Evolutionary conservation across 2,888 invertebrate genomes (phyloP), one percentile per base, ranked within the genome.

Genomic region (Agelastica alni): DNA sequence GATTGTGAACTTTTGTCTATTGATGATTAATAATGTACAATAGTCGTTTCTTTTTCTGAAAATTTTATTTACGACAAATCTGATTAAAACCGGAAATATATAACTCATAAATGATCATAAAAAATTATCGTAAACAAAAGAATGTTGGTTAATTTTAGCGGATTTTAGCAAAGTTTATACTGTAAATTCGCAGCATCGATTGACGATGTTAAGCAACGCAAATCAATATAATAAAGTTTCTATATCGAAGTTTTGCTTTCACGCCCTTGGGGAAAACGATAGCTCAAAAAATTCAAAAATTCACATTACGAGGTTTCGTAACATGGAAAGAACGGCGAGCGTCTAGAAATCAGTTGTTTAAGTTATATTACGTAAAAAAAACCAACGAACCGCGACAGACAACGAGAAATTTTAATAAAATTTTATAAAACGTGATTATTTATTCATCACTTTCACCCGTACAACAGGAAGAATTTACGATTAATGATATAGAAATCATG

Each of bases 301-400:
- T 32, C 32, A 41, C 49, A 49, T 49, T 32, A 32, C 31, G 16
- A 30, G 13, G 49, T 49, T 49, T 41, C 18, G 49, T 42, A 49
- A 49, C n/a, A 18, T 39, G n/a, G 48, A 48, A 48, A 47, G n/a
- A n/a, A n/a, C n/a, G 48, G 31, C 30, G 12, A 17, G 9, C 16
- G 30, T 31, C 20, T 49, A 42, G 46, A 53, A 53, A 41, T 53
- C 28, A 16, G 22, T 20, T 32, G 31, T 46, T 43, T 47, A 26
- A 46, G 34, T 36, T 14, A n/a, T 41, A 36, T 56, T 56, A 53
- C 45, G 49, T 53, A 56, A 56, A 55, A n/a, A n/a, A 56, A 48
- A 41, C 28, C 39, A 56, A 32, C 49, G 49, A 49, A 55, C 41
- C 56, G 51, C 18, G 45, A 56, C 49, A 6, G 37, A 20, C 12